Percentiles rank a stretch among this genome's conserved stretches.
phyloP scores from a whole-genome alignment of 2,888 invertebrate species.

The Ariolimax columbianus region DNA sequence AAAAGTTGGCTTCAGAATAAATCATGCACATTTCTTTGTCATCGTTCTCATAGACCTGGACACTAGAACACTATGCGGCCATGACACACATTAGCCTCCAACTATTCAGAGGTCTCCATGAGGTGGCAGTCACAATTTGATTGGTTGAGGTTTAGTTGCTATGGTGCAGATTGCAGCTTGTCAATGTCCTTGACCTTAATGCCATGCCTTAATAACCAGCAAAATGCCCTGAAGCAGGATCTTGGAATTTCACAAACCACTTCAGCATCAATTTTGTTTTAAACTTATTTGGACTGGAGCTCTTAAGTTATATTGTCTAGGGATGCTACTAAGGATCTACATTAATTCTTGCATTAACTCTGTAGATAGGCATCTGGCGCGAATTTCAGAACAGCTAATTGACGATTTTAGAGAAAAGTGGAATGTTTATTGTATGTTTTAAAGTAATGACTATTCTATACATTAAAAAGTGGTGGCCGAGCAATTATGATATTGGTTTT shows the following conservation, averaged over 20 bases:
- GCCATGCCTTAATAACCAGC: slow-evolving; percentile 29
- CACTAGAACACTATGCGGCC: slow-evolving; percentile 11
- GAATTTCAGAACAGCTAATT: no score
- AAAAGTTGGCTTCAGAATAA: background rate
- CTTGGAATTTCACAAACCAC: slow-evolving; percentile 16
- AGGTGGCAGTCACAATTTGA: slow-evolving; percentile 41
- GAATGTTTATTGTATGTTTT: no score
- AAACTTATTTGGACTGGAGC: no score
- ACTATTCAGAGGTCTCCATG: background rate
- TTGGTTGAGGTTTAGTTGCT: slow-evolving; percentile 1
- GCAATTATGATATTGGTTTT: no score
- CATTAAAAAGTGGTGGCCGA: no score
- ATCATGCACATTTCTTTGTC: background rate
- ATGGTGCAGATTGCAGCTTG: slow-evolving; percentile 31
- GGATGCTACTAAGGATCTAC: no score
- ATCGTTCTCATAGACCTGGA: slow-evolving; percentile 17
- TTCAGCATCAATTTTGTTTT: background rate
- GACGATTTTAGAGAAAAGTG: no score
- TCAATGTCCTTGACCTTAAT: background rate
- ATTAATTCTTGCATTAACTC: no score
- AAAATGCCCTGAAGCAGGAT: slow-evolving; percentile 25
- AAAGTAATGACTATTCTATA: no score
- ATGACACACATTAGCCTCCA: background rate
- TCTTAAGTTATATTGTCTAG: no score
- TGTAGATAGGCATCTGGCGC: no score